These are phyloP conservation scores for Typhlichthys subterraneus DNA, from an alignment of 2,797 vertebrate species.

Conservation along the genomic window DNA sequence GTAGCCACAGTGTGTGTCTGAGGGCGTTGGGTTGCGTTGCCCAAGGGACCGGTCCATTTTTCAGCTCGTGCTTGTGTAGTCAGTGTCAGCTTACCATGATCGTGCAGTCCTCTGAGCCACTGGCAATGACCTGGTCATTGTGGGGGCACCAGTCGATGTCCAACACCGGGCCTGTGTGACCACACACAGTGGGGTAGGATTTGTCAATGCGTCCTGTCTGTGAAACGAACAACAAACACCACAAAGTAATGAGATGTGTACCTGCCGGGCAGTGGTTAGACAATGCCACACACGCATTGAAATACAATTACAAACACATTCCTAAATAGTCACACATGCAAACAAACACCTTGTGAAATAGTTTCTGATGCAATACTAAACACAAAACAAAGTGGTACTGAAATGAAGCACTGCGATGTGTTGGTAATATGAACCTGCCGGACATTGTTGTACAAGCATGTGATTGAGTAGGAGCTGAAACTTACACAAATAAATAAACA, in stretches of 20 bases:
- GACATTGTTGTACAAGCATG: background rate
- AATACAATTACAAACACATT: background rate
- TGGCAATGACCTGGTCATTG: conserved; percentile 95
- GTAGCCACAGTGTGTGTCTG: conserved; percentile 26
- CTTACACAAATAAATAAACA: background rate
- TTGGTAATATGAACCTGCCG: background rate
- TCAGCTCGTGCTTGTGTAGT: conserved; percentile 29
- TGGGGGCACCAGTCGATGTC: conserved; percentile 99
- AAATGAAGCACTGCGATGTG: no score
- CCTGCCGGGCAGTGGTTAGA: conserved; percentile 14
- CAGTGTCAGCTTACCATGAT: conserved; percentile 85
- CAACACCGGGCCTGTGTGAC: conserved; percentile 94
- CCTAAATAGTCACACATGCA: background rate
- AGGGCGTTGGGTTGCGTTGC: conserved; percentile 2
- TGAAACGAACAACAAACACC: conserved; percentile 16
- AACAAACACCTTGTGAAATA: conserved; percentile 6
- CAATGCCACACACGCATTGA: conserved; percentile 5
- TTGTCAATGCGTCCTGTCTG: conserved; percentile 96
- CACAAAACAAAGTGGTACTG: background rate
- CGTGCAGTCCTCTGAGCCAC: conserved; percentile 94
- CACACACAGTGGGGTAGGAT: conserved; percentile 95
- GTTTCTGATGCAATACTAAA: background rate
- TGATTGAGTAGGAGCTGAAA: background rate
- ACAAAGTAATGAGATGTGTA: conserved; percentile 52
- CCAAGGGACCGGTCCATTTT: background rate